Conservation (phyloP, 2,113 vertebrate genomes). For the Muntiacus muntjak region DNA sequence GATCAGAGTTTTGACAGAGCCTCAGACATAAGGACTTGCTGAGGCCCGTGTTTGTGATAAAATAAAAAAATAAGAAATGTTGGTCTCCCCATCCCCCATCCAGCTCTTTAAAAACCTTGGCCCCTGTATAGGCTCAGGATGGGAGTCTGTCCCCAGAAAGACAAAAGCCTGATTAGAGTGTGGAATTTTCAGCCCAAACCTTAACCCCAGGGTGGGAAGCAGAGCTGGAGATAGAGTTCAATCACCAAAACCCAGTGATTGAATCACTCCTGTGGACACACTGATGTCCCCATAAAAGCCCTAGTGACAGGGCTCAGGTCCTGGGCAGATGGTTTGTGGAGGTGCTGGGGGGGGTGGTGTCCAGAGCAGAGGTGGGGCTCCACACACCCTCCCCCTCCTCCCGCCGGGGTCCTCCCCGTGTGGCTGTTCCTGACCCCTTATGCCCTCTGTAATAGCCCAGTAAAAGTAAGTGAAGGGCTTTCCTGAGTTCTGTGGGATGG, state of each 20-base stretch:
- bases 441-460: neutral
- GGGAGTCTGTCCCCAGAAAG: neutral
- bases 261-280: fast-evolving
- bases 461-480: neutral
- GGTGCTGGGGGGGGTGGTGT: neutral
- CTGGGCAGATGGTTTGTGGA: fast-evolving
- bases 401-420: fast-evolving
- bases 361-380: neutral
- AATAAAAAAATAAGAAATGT: neutral
- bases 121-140: neutral
- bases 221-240: neutral
- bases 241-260: neutral
- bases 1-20: too few relatives aligned
- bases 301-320: neutral
- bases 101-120: neutral
- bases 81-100: neutral
- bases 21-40: neutral
- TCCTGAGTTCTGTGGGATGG: neutral
- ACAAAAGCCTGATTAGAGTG: neutral
- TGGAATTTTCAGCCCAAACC: neutral
- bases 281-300: neutral
- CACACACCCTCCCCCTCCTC: fast-evolving
- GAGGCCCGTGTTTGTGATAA: neutral
- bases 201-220: neutral
- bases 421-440: neutral